Conservation (phyloP, 2,888 invertebrate species). For the Leucophora obtusa region DNA sequence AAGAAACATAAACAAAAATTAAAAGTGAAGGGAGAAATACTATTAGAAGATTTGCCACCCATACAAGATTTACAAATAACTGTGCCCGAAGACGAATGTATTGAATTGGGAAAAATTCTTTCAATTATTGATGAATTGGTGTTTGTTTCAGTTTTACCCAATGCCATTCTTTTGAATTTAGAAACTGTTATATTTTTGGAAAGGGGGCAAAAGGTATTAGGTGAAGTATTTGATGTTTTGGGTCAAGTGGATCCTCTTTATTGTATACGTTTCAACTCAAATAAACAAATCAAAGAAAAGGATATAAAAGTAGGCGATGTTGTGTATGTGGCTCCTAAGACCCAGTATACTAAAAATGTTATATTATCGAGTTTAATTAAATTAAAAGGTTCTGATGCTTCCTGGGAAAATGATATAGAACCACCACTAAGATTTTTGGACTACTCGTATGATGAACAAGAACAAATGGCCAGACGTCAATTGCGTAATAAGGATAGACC, state of each 20-base stretch:
- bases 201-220: conserved; percentile 85
- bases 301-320: conserved; percentile 84
- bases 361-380: conserved; percentile 86
- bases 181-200: conserved; percentile 93
- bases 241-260: conserved; percentile 94
- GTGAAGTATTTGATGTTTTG: conserved; percentile 92
- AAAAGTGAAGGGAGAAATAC: conserved; percentile 75
- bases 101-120: conserved; percentile 85
- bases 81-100: conserved; percentile 86
- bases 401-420: conserved; percentile 91
- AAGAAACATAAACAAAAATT: conserved; percentile 69
- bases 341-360: conserved; percentile 86
- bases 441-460: conserved; percentile 94
- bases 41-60: conserved; percentile 86
- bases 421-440: conserved; percentile 86
- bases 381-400: conserved; percentile 91
- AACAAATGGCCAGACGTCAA: conserved; percentile 80
- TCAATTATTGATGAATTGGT: conserved; percentile 88
- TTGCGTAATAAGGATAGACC: conserved; percentile 73
- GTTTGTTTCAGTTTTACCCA: conserved; percentile 83
- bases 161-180: conserved; percentile 88
- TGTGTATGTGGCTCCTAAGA: conserved; percentile 91
- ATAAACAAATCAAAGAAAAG: conserved; percentile 85
- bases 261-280: conserved; percentile 92
- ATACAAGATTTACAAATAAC: conserved; percentile 89